These are phyloP conservation scores for Drosophila kanekoi DNA, from an alignment of 2,888 invertebrate genomes.

Conservation along the genomic window DNA sequence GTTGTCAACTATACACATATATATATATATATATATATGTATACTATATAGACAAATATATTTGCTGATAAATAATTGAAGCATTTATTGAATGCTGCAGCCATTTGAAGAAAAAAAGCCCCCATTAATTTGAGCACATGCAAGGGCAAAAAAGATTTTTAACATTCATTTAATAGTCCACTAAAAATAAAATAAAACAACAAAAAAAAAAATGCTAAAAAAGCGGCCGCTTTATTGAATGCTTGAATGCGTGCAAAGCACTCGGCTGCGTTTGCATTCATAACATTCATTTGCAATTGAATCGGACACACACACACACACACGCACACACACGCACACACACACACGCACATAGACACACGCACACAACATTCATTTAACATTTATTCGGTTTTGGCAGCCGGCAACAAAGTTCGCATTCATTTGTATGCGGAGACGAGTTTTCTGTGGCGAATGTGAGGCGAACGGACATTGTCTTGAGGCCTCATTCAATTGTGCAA, in stretches of 20 bases:
- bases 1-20: too few species aligned
- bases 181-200: not conserved
- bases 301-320: not conserved
- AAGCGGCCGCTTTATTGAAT: constrained; percentile 13
- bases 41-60: too few species aligned
- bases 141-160: not conserved
- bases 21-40: not conserved
- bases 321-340: not conserved
- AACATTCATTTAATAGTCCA: not conserved
- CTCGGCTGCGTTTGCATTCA: constrained; percentile 27
- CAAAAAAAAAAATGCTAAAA: not conserved
- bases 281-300: constrained; percentile 33
- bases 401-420: constrained; percentile 6
- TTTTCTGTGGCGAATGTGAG: constrained; percentile 15
- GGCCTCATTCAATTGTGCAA: constrained; percentile 52
- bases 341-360: not conserved
- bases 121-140: not conserved
- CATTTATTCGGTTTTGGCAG: constrained; percentile 10
- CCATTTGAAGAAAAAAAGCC: not conserved
- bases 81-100: too few species aligned
- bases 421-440: constrained; percentile 48
- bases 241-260: constrained; percentile 26
- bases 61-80: not conserved
- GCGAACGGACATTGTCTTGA: constrained; percentile 51
- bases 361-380: constrained; percentile 20